Percentiles rank a stretch among this genome's conserved stretches.
phyloP scores from a whole-genome alignment of 2,113 vertebrate species.

The Columba livia region DNA sequence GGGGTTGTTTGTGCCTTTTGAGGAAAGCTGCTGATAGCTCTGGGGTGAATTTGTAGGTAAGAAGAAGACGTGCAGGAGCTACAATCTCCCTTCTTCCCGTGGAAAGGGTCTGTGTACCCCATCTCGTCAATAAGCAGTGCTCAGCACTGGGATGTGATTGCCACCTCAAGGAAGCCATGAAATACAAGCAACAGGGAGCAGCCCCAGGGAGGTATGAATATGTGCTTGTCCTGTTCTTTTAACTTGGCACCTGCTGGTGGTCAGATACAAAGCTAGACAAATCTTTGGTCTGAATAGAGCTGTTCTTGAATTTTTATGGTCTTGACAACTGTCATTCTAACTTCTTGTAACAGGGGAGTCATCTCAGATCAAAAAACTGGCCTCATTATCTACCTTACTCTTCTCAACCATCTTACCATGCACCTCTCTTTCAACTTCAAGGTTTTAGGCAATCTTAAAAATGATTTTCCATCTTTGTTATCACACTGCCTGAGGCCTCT shows the following conservation, averaged over 20 bases:
- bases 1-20: not conserved
- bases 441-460: not conserved
- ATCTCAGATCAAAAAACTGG: not conserved
- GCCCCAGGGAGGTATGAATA: not conserved
- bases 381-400: not conserved
- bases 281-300: not conserved
- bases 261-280: not conserved
- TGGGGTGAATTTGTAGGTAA: not conserved
- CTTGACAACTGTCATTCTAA: not conserved
- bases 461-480: conserved; percentile 16
- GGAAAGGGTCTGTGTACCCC: not conserved
- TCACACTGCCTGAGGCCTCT: not conserved
- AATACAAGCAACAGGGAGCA: not conserved
- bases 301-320: not conserved
- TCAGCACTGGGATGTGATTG: fast-evolving
- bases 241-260: not conserved
- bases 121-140: not conserved
- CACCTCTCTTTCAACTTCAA: not conserved
- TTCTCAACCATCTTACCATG: not conserved
- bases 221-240: not conserved
- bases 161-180: not conserved
- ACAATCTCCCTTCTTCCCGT: fast-evolving
- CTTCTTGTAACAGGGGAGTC: not conserved
- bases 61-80: not conserved
- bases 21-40: not conserved